phyloP scores from a whole-genome alignment of 2,888 invertebrate genomes.

The Hartigia nigra region DNA sequence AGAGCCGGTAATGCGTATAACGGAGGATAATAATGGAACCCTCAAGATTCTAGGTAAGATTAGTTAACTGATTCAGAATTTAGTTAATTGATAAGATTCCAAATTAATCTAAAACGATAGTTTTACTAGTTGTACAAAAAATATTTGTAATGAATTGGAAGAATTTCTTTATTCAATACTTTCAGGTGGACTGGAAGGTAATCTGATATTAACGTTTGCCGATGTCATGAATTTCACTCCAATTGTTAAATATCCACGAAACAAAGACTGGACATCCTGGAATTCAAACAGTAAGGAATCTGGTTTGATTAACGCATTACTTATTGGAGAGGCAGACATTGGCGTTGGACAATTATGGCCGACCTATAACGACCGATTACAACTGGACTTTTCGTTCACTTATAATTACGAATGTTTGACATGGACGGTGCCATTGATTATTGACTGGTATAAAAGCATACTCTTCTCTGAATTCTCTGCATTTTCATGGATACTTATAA shows the following conservation, averaged over 20 bases:
- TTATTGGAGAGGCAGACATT: neutral
- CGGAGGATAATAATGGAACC: neutral
- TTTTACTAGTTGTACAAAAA: neutral
- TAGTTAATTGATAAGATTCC: too few relatives aligned
- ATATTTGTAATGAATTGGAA: neutral
- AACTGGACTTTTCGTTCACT: neutral
- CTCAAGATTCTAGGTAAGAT: neutral
- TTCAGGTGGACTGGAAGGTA: neutral
- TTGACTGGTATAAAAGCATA: neutral
- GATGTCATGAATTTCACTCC: neutral
- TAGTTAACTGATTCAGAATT: too few relatives aligned
- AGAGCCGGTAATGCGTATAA: neutral
- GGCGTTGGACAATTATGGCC: neutral
- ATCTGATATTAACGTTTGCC: neutral
- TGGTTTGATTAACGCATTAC: neutral
- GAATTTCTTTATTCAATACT: neutral
- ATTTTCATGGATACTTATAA: neutral
- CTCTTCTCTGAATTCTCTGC: neutral
- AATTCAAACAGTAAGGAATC: neutral
- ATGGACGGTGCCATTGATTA: neutral
- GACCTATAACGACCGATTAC: neutral
- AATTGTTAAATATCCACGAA: neutral
- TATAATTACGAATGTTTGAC: neutral
- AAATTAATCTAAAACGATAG: neutral
- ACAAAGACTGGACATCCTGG: neutral